A percentile compares a stretch with the other conserved stretches of the same genome.
These are phyloP conservation scores for Pseudolaguvia tuberculata DNA, from an alignment of 2,113 vertebrate genomes.

Conservation along the genomic window DNA sequence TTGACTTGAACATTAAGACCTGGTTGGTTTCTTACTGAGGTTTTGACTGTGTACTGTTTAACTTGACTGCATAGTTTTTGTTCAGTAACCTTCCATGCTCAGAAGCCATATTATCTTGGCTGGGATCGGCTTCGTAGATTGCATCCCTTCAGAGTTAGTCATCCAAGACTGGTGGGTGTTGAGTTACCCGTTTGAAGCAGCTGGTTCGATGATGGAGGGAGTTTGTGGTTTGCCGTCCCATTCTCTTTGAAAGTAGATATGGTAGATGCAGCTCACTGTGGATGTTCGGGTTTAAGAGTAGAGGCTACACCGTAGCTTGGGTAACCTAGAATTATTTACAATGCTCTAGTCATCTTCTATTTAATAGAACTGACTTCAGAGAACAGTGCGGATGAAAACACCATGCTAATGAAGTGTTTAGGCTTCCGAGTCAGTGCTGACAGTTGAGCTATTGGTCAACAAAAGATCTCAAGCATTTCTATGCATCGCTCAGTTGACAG, in stretches of 20 bases:
- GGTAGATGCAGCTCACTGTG: conserved; percentile 10
- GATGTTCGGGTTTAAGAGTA: conserved; percentile 23
- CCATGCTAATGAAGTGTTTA: conserved; percentile 30
- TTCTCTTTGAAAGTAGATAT: conserved; percentile 42
- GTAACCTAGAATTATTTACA: conserved; percentile 11
- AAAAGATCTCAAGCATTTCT: conserved; percentile 15
- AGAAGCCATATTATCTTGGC: neutral
- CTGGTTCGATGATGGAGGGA: conserved; percentile 30
- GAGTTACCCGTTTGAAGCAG: conserved; percentile 36
- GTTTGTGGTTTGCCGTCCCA: conserved; percentile 18
- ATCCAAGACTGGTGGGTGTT: conserved; percentile 31
- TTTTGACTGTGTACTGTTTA: neutral
- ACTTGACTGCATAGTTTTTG: conserved; percentile 31
- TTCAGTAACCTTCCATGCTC: conserved; percentile 29
- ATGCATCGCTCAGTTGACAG: conserved; percentile 7
- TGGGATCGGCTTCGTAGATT: conserved; percentile 26
- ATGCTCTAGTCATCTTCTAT: conserved; percentile 15
- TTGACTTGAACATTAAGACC: neutral
- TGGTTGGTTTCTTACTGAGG: neutral
- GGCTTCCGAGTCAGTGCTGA: conserved; percentile 21
- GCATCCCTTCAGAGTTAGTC: conserved; percentile 23
- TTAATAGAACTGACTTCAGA: conserved; percentile 22
- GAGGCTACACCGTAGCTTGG: neutral
- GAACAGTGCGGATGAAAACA: conserved; percentile 12
- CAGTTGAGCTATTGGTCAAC: conserved; percentile 39